Evolutionary conservation across 1,140 invertebrate genomes (phyloP).

Genomic region (Aphelenchoides besseyi): DNA sequence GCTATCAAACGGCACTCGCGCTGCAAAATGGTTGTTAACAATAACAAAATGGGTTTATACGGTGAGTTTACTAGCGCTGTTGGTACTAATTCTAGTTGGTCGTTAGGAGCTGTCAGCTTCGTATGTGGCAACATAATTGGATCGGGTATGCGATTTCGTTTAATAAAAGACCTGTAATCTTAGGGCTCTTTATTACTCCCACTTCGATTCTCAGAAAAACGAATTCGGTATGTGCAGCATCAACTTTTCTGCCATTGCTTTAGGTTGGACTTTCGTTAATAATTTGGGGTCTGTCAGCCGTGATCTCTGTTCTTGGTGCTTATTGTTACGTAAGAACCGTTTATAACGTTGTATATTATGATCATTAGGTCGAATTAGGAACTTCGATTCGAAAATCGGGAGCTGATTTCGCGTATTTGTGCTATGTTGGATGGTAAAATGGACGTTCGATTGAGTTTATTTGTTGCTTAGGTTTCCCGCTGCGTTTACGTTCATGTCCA

Average conservation of each 20-base stretch:
- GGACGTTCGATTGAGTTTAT: background rate
- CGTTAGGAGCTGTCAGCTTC: constrained; percentile 19
- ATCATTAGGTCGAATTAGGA: constrained; percentile 44
- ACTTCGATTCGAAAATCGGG: constrained; percentile 46
- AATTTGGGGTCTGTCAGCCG: constrained; percentile 47
- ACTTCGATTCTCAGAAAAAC: constrained; percentile 31
- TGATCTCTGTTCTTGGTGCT: constrained; percentile 47
- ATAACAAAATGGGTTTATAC: constrained; percentile 23
- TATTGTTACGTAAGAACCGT: constrained; percentile 71
- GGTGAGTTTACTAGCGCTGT: no score
- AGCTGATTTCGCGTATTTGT: constrained; percentile 50
- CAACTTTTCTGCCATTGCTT: constrained; percentile 23
- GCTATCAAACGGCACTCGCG: background rate
- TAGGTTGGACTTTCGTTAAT: constrained; percentile 50
- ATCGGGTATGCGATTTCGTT: constrained; percentile 15
- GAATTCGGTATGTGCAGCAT: constrained; percentile 20
- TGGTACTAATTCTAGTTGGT: no score
- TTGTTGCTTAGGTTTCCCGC: constrained; percentile 25
- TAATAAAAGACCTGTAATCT: background rate
- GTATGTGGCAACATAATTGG: constrained; percentile 22
- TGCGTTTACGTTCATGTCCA: constrained; percentile 31
- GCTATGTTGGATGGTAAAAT: constrained; percentile 12
- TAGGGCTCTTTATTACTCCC: constrained; percentile 26
- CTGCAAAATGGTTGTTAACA: background rate
- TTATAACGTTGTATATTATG: constrained; percentile 26